These are phyloP conservation scores for Rotaria sp. DNA, from an alignment of 2,888 invertebrate species.

Conservation along the genomic window DNA sequence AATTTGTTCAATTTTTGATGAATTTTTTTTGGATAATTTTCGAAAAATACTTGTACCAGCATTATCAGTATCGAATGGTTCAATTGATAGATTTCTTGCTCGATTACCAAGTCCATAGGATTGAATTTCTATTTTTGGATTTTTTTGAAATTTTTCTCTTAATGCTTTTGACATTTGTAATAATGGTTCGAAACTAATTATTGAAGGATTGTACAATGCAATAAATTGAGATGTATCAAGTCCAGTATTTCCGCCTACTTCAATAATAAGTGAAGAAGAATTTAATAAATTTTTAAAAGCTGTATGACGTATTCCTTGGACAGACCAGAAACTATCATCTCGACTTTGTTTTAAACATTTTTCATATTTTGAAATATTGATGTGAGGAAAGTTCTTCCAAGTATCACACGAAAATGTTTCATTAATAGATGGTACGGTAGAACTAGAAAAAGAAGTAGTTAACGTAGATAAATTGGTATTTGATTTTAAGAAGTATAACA, in stretches of 20 bases:
- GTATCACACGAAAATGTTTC: not conserved
- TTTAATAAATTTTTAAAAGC: not conserved
- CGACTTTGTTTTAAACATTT: not conserved
- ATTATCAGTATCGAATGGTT: not conserved
- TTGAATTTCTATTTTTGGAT: slow-evolving; percentile 17
- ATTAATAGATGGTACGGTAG: too few species aligned
- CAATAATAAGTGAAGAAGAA: not conserved
- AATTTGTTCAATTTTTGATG: not conserved
- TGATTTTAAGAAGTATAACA: too few species aligned
- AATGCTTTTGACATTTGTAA: not conserved
- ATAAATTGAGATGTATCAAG: not conserved
- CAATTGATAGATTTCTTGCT: not conserved
- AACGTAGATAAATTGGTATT: too few species aligned
- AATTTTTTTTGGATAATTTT: not conserved
- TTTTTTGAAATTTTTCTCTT: not conserved
- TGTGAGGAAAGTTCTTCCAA: not conserved
- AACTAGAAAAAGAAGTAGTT: too few species aligned
- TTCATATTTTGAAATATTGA: not conserved
- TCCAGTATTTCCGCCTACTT: slow-evolving; percentile 13
- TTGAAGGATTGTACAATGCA: not conserved
- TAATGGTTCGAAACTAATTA: slow-evolving; percentile 15
- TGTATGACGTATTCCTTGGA: not conserved
- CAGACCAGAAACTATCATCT: not conserved
- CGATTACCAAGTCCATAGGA: not conserved
- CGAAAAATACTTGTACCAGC: not conserved